Conservation (phyloP, 2,113 vertebrate species). For the Trochalopteron elliotii region DNA sequence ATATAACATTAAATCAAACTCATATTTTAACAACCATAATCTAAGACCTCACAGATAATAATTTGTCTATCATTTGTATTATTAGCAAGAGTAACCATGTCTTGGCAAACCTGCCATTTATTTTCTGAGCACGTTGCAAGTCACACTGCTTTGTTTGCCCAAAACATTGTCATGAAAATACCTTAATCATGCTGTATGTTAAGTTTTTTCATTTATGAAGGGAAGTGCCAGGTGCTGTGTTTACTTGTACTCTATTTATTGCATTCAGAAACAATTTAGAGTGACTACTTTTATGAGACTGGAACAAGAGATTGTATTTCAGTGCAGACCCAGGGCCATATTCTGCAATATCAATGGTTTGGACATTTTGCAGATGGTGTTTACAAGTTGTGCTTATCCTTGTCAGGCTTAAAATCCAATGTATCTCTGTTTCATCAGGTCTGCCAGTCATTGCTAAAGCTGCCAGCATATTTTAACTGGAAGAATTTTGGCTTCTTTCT, state of each 20-base stretch:
- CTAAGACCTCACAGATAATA: background rate
- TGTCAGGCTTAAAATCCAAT: background rate
- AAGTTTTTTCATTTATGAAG: background rate
- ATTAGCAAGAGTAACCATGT: background rate
- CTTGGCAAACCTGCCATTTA: background rate
- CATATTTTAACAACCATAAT: background rate
- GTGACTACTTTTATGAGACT: background rate
- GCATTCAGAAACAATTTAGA: background rate
- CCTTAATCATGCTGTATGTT: background rate
- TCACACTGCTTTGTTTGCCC: background rate
- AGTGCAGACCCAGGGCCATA: background rate
- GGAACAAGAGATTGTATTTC: background rate
- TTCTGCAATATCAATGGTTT: background rate
- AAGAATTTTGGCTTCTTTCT: background rate
- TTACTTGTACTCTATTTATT: background rate
- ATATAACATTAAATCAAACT: background rate
- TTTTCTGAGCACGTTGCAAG: background rate
- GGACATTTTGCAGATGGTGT: conserved; percentile 18
- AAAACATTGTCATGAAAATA: background rate
- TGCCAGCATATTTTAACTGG: background rate
- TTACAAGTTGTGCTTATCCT: background rate
- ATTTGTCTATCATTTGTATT: background rate
- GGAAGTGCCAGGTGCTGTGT: background rate
- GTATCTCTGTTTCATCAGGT: background rate
- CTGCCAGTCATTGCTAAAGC: background rate